These are phyloP conservation scores for Dipodomys stephensi DNA, from an alignment of 2,113 vertebrate genomes.

Conservation along the genomic window DNA sequence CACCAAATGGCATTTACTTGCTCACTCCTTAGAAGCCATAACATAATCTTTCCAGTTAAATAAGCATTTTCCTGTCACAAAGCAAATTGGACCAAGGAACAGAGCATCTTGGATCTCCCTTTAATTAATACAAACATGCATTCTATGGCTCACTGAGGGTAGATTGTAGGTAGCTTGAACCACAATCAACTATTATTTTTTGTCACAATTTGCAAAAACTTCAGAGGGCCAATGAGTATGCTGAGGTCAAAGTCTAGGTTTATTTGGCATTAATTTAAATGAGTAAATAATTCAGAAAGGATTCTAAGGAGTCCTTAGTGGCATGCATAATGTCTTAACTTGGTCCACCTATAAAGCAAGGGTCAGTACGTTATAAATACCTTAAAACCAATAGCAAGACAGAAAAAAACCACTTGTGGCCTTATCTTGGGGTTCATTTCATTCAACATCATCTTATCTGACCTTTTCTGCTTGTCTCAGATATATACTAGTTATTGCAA, in stretches of 20 bases:
- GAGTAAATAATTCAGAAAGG: constrained; percentile 39
- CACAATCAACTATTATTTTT: constrained; percentile 6
- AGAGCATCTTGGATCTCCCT: background rate
- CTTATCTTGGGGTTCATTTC: too few species aligned
- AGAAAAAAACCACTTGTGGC: too few species aligned
- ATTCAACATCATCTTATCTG: too few species aligned
- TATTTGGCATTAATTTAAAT: constrained; percentile 64
- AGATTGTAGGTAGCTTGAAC: background rate
- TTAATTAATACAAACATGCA: background rate
- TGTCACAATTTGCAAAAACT: background rate
- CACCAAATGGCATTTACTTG: background rate
- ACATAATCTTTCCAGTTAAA: constrained; percentile 36
- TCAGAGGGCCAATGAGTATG: constrained; percentile 67
- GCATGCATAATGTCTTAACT: constrained; percentile 28
- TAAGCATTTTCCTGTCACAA: constrained; percentile 25
- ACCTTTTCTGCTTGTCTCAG: too few species aligned
- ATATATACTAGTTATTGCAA: too few species aligned
- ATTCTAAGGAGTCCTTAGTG: background rate
- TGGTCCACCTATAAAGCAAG: constrained; percentile 11
- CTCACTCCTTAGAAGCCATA: constrained; percentile 24
- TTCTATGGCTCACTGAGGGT: background rate
- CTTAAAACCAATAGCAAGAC: too few species aligned
- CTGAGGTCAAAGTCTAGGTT: constrained; percentile 59
- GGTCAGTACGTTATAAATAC: too few species aligned
- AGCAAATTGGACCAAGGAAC: constrained; percentile 18